Base-by-base conservation (phyloP, 2,797 vertebrate genomes). In the Alectoris magna region DNA sequence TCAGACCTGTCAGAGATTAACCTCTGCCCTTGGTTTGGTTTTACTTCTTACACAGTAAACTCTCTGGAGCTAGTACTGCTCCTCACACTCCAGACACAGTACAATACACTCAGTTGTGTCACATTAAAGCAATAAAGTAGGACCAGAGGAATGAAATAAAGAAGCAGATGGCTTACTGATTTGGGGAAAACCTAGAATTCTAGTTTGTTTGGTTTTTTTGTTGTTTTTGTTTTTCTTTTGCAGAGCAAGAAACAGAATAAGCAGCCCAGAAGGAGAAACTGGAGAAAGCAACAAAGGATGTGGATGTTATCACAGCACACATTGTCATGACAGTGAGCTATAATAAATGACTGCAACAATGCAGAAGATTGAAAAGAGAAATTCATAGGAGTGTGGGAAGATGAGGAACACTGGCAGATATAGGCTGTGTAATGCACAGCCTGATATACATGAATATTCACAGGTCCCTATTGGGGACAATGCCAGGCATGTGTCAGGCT, bases 21-120 rank as follows among this genome's bases (percentile, higher is more conserved):
- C 16, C 27, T 63, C 53, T 67, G 21, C 19, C 84, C 43, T 77
- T 74, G 55, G 38, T 16, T 66, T 69, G 3, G 5, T 84, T 74
- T 56, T 15, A 7, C 11, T 75, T 66, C 27, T 75, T 76, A 10
- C 4, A 31, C 63, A 62, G 38, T 21, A 73, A 72, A 58, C 9
- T 43, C 29, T 34, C 7, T 23, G n/a, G 29, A 21, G 10, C 12
- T 38, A 53, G 38, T 14, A 8, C 19, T 27, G 18, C 12, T 67
- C 36, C 22, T 76, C 39, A 27, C 9, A 10, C n/a, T 36, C n/a
- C 68, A 77, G 53, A 29, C 43, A 22, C 1, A 59, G 24, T 29
- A 44, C 43, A 59, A 27, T 29, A 51, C 43, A 29, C 1, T 0
- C 43, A 1, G 1, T 12, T 39, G 6, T 7, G 6, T 44, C 34